These are phyloP conservation scores for Sebastes ruberrimus DNA, from an alignment of 2,797 vertebrate species.

Conservation along the genomic window DNA sequence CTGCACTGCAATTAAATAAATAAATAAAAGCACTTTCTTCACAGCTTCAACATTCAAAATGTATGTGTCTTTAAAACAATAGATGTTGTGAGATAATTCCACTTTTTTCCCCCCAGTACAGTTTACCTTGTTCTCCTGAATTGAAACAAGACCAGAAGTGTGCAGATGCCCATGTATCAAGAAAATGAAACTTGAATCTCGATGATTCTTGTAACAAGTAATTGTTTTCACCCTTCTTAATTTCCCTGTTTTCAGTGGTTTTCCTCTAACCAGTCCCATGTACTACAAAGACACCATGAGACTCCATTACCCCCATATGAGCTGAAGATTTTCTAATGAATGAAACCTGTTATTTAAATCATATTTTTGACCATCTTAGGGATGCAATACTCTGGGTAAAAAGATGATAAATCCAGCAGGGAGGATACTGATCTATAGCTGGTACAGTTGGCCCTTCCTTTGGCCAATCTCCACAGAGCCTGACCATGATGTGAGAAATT, in stretches of 20 bases:
- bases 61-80: background rate
- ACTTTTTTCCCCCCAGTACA: background rate
- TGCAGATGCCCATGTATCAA: background rate
- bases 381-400: background rate
- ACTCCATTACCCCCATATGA: background rate
- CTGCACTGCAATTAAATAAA: background rate
- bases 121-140: background rate
- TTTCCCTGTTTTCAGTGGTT: background rate
- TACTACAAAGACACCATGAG: background rate
- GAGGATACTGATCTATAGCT: background rate
- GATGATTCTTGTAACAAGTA: background rate
- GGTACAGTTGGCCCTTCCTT: background rate
- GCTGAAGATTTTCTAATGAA: background rate
- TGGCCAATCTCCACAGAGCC: constrained; percentile 24
- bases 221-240: background rate
- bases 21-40: background rate
- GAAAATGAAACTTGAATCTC: background rate
- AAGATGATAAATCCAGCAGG: background rate
- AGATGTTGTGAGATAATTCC: background rate
- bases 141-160: background rate
- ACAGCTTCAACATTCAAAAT: background rate
- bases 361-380: background rate
- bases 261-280: background rate
- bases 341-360: constrained; percentile 10
- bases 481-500: constrained; percentile 77